Evolutionary conservation across 2,113 vertebrate species (phyloP).

Genomic region (Tetrax tetrax): DNA sequence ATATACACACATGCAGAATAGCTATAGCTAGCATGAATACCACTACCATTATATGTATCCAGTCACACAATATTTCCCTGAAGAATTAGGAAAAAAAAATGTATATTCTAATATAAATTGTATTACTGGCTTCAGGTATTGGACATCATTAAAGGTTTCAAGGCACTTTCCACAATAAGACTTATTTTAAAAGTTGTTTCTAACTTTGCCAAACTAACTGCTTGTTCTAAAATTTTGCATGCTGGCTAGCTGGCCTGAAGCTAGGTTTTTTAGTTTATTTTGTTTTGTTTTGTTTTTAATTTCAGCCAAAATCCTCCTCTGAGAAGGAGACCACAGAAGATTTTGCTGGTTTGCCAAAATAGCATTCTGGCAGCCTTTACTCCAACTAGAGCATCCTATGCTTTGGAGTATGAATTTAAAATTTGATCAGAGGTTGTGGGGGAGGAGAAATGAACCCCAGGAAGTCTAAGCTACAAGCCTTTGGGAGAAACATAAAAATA

Average conservation of each 20-base stretch:
- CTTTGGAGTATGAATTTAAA: constrained; percentile 5
- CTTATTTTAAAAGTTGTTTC: not conserved
- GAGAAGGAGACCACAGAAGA: not conserved
- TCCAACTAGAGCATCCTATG: not conserved
- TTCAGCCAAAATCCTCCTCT: not conserved
- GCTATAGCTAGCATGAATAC: not conserved
- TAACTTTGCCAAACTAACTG: constrained; percentile 29
- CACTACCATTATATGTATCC: not conserved
- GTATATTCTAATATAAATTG: not conserved
- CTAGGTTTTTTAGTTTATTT: not conserved
- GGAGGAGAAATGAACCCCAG: not conserved
- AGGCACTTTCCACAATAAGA: not conserved
- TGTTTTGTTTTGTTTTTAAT: constrained; percentile 5
- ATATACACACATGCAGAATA: not conserved
- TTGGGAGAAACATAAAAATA: not conserved
- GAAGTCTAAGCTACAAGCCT: not conserved
- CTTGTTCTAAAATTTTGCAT: constrained; percentile 16
- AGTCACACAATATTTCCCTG: not conserved
- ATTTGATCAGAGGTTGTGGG: not conserved
- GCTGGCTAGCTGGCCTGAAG: constrained; percentile 13
- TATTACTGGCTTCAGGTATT: not conserved
- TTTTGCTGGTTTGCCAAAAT: not conserved
- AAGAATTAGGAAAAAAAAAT: not conserved
- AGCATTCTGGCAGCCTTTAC: not conserved
- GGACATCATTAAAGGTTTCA: not conserved